Evolutionary conservation across 2,113 vertebrate genomes (phyloP).

Genomic region (Toxotes chatareus): DNA sequence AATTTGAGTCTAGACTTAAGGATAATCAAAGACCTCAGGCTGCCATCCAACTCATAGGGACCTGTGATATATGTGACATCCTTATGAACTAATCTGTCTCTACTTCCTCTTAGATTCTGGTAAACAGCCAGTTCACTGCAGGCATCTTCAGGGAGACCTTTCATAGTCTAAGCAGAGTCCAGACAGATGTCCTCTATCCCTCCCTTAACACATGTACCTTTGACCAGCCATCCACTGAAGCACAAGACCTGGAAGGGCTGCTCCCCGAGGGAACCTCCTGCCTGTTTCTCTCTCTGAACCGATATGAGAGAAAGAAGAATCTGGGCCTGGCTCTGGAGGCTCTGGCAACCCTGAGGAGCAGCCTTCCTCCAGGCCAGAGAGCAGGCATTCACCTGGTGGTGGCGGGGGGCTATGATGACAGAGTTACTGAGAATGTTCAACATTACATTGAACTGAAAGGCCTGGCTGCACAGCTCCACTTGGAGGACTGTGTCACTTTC

Average conservation of each 20-base stretch:
- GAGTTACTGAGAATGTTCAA: slow-evolving; percentile 93
- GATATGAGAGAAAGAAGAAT: slow-evolving; percentile 98
- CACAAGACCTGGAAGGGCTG: slow-evolving; percentile 80
- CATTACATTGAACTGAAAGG: slow-evolving; percentile 90
- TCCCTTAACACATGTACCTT: slow-evolving; percentile 91
- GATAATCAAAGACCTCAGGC: slow-evolving; percentile 48
- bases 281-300: slow-evolving; percentile 96
- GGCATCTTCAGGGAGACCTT: slow-evolving; percentile 92
- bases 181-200: slow-evolving; percentile 93
- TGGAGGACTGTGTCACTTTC: slow-evolving; percentile 89
- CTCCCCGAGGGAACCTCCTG: slow-evolving; percentile 86
- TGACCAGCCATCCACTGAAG: slow-evolving; percentile 79
- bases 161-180: slow-evolving; percentile 85
- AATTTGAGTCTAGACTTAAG: slow-evolving; percentile 44
- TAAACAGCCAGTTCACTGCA: slow-evolving; percentile 96
- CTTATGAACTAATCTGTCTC: slow-evolving; percentile 54
- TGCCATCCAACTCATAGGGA: slow-evolving; percentile 28
- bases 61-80: slow-evolving; percentile 48
- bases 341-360: slow-evolving; percentile 83
- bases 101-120: slow-evolving; percentile 85
- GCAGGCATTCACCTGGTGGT: slow-evolving; percentile 90
- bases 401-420: slow-evolving; percentile 94
- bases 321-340: slow-evolving; percentile 89
- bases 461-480: slow-evolving; percentile 77
- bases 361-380: slow-evolving; percentile 83